Evolutionary conservation across 2,113 vertebrate species (phyloP).

Genomic region (Poicephalus meyeri): DNA sequence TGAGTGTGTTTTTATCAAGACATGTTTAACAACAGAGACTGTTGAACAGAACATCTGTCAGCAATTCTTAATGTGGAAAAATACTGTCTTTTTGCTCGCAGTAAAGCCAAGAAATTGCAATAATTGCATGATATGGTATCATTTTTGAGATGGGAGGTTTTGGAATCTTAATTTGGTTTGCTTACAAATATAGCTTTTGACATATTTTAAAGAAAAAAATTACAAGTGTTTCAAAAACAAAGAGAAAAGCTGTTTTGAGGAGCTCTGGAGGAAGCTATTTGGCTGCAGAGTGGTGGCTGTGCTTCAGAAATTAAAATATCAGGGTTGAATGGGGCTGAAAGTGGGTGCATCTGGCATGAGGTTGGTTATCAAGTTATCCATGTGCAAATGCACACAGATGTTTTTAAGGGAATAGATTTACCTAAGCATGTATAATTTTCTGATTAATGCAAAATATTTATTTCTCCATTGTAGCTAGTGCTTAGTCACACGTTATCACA

Average conservation of each 20-base stretch:
- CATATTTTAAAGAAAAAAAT: not conserved
- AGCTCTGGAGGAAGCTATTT: not conserved
- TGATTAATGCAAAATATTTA: not conserved
- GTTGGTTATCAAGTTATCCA: not conserved
- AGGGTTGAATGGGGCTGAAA: not conserved
- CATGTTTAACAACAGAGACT: conserved; percentile 11
- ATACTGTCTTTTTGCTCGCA: not conserved
- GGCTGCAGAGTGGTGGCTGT: not conserved
- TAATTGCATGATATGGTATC: not conserved
- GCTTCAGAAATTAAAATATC: not conserved
- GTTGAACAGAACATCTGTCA: conserved; percentile 18
- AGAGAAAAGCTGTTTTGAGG: not conserved
- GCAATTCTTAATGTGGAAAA: not conserved
- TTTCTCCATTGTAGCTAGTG: not conserved
- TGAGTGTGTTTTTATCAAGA: not conserved
- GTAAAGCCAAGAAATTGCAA: not conserved
- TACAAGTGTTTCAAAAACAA: not conserved
- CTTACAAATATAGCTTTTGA: not conserved
- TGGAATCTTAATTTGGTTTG: not conserved
- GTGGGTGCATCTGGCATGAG: not conserved
- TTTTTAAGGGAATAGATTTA: not conserved
- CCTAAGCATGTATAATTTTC: not conserved
- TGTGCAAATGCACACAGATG: rapidly evolving
- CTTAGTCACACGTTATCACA: rapidly evolving
- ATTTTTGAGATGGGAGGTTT: not conserved